These are phyloP conservation scores for Hippasteria phrygiana DNA, from an alignment of 53 echinoderm and acorn worm genomes.

Conservation along the genomic window DNA sequence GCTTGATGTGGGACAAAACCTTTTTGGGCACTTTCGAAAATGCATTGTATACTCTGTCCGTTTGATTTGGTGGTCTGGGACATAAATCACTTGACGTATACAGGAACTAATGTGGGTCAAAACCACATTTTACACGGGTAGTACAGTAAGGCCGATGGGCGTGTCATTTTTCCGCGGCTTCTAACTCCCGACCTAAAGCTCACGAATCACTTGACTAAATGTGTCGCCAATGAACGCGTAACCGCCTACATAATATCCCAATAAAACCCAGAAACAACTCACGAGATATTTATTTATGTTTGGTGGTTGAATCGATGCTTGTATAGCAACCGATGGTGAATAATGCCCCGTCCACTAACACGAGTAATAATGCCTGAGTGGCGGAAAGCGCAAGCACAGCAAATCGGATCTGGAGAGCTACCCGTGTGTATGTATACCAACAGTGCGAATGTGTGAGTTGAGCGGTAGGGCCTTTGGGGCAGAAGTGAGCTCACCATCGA, in stretches of 20 bases:
- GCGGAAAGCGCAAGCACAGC: conserved; percentile 17
- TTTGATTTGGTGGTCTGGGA: too few species aligned
- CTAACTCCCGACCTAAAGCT: too few species aligned
- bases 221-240: background rate
- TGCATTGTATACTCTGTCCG: too few species aligned
- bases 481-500: conserved; percentile 30
- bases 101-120: too few species aligned
- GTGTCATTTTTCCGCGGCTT: too few species aligned
- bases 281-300: background rate
- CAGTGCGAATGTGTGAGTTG: background rate
- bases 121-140: too few species aligned
- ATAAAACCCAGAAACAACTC: background rate
- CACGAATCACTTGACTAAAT: too few species aligned
- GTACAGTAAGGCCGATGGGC: too few species aligned
- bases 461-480: background rate
- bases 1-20: too few species aligned
- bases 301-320: background rate
- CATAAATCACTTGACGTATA: too few species aligned
- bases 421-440: background rate
- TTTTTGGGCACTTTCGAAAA: too few species aligned
- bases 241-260: background rate
- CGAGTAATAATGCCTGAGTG: background rate
- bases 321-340: background rate
- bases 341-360: background rate
- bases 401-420: background rate